Base-by-base conservation (phyloP, 2,113 vertebrate species). In the Fregata magnificens region DNA sequence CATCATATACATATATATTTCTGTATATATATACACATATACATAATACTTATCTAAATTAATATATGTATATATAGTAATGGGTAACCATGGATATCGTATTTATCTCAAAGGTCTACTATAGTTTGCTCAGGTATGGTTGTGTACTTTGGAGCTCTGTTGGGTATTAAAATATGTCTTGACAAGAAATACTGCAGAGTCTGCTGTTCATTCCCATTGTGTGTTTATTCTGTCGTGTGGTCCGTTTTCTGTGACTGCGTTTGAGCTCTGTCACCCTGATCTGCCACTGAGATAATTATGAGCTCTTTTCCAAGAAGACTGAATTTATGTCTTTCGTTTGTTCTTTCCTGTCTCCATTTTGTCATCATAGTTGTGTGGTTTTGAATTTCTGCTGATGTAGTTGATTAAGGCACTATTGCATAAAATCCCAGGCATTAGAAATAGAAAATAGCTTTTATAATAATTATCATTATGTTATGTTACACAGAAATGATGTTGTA, bases 11-110 rank as follows among this genome's bases (percentile, higher is more conserved):
- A 10, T 52, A 11, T 78, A 12, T 58, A 52, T 72, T 73, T 92
- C 11, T 58, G 12, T 63, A 22, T 70, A 18, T 24, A 31, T 32
- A 38, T n/a, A 18, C 13, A 14, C 13, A 14, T 14, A 16, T n/a
- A 34, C 29, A 25, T 6, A 80, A 52, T 44, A 18, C 2, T 20
- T 78, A 18, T 0, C 25, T 58, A 32, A 49, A 38, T 70, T 21
- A 15, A 25, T 55, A 53, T 14, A 32, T 45, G 6, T 45, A 7
- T 32, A 3, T 44, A 14, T 49, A 36, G 11, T 63, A 80, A 7
- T 25, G 71, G 40, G 5, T 84, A 56, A 50, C 20, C 0, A 0
- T 44, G 45, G 16, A 16, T 80, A 26, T 65, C 0, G 0, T 70
- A 25, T 88, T 65, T 91, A 28, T 93, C n/a, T 80, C 42, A 81